Conservation (phyloP, 2,888 invertebrate species). For the Sarcophaga carnaria region DNA sequence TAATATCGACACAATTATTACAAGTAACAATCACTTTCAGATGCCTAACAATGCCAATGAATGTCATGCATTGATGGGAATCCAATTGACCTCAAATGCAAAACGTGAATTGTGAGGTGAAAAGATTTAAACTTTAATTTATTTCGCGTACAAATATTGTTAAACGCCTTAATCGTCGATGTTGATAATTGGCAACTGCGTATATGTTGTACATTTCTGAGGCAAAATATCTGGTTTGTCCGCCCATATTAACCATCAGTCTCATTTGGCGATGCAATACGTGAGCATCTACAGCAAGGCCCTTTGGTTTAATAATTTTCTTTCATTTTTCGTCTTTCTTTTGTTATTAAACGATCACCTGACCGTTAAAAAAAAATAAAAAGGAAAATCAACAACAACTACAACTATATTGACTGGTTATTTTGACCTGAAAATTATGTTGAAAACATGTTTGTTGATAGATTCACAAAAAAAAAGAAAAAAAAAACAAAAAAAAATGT, state of each 20-base stretch:
- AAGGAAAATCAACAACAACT: constrained; percentile 27
- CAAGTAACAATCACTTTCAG: constrained; percentile 42
- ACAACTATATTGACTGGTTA: constrained; percentile 57
- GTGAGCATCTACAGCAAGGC: neutral
- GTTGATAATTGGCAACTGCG: constrained; percentile 37
- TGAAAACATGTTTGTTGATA: constrained; percentile 63
- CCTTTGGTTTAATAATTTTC: constrained; percentile 26
- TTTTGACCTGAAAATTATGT: constrained; percentile 64
- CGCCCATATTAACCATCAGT: neutral
- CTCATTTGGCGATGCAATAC: neutral
- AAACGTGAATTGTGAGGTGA: constrained; percentile 30
- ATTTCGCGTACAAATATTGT: constrained; percentile 6
- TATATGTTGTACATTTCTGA: neutral
- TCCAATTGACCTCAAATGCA: constrained; percentile 49
- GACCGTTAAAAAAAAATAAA: constrained; percentile 38
- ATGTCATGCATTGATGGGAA: constrained; percentile 39
- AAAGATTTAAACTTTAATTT: constrained; percentile 27
- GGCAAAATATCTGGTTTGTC: neutral
- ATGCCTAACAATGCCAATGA: constrained; percentile 3
- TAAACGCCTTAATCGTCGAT: constrained; percentile 48
- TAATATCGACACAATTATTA: neutral
- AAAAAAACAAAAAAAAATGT: constrained; percentile 25
- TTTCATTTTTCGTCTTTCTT: constrained; percentile 21
- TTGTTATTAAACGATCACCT: constrained; percentile 51
- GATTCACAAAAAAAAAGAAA: constrained; percentile 7